These are phyloP conservation scores for Vidua chalybeata DNA, from an alignment of 2,113 vertebrate genomes.

Conservation along the genomic window DNA sequence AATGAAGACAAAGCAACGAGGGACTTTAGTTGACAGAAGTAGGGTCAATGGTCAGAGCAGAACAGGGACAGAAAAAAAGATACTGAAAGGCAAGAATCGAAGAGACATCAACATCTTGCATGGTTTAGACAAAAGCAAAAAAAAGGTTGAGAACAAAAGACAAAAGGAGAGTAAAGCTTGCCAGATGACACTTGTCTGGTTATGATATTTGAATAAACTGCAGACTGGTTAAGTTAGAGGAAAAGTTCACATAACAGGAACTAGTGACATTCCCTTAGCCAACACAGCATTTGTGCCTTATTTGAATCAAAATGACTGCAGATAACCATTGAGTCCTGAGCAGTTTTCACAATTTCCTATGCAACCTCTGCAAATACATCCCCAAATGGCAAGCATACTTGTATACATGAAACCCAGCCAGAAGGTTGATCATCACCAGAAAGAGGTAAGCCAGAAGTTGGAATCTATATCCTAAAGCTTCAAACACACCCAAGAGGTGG, in stretches of 20 bases:
- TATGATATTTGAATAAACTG: neutral
- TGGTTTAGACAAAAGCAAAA: neutral
- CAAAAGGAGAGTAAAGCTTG: neutral
- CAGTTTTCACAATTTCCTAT: neutral
- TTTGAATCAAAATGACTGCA: neutral
- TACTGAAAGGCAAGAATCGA: neutral
- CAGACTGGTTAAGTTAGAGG: neutral
- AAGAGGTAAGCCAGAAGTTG: constrained; percentile 33
- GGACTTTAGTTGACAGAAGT: neutral
- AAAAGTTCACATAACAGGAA: neutral
- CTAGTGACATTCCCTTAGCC: neutral
- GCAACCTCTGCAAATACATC: neutral
- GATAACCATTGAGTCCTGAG: neutral
- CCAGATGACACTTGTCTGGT: neutral
- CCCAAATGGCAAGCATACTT: neutral
- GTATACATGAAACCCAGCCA: neutral
- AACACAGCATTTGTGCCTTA: neutral
- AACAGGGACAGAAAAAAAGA: neutral
- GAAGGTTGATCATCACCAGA: neutral
- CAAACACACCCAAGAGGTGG: constrained; percentile 68
- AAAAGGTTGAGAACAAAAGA: neutral
- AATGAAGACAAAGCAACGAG: neutral
- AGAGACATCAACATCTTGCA: neutral
- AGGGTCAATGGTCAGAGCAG: neutral
- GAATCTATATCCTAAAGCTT: constrained; percentile 61